phyloP scores from a whole-genome alignment of 1,140 invertebrate species.

The Zaprionus camerounensis region DNA sequence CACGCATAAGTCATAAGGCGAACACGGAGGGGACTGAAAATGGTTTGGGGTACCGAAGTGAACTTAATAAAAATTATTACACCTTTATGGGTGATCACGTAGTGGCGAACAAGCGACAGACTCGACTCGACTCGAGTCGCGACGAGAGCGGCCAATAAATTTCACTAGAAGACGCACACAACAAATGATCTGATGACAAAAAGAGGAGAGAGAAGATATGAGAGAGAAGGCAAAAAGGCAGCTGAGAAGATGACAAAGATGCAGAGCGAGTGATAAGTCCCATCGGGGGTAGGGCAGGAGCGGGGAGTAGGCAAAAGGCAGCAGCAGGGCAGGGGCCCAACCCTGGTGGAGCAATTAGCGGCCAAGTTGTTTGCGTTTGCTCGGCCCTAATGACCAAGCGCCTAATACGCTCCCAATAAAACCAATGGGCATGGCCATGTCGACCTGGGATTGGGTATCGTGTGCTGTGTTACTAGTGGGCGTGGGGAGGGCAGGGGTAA shows the following conservation, averaged over 20 bases:
- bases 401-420: constrained; percentile 50
- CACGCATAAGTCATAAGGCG: constrained; percentile 76
- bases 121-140: constrained; percentile 1
- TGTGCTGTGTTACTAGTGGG: not conserved
- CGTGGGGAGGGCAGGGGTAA: not conserved
- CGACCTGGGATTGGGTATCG: constrained; percentile 5
- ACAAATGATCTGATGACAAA: constrained; percentile 59
- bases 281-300: not conserved
- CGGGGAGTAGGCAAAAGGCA: not conserved
- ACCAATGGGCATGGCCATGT: constrained; percentile 34
- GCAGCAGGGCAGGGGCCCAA: constrained; percentile 12
- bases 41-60: constrained; percentile 18
- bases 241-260: constrained; percentile 54
- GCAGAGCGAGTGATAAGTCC: constrained; percentile 49
- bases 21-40: constrained; percentile 3
- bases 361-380: constrained; percentile 30
- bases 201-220: not conserved
- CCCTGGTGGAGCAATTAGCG: constrained; percentile 26
- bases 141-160: constrained; percentile 60
- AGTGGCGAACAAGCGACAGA: constrained; percentile 54
- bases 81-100: constrained; percentile 82
- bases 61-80: constrained; percentile 82
- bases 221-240: constrained; percentile 23
- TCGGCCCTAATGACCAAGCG: constrained; percentile 48
- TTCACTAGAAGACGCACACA: constrained; percentile 68